Evolutionary conservation across 2,113 vertebrate species (phyloP), one percentile per base, ranked within the genome.

Genomic region (Solea solea): DNA sequence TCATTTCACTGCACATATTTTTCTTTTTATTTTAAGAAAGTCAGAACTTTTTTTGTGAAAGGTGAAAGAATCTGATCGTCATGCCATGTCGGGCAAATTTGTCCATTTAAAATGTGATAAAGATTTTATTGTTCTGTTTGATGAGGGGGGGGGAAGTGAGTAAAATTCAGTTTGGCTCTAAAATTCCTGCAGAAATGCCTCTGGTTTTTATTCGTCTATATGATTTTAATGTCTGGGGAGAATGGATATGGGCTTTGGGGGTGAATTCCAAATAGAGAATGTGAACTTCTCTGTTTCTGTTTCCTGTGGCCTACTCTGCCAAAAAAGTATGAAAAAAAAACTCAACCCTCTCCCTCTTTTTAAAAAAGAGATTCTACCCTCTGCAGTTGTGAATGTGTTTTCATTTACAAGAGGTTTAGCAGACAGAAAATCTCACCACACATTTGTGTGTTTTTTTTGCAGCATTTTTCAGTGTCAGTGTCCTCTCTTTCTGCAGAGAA

Each of bases 171-270:
- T 8, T 46, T 10, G 56, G 46, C 61, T 67, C 40, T 7, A 16
- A 66, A 69, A 80, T 80, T 78, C 75, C 78, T 66, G 5, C 56
- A 73, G 64, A 86, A 85, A 69, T 69, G 65, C 72, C 72, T 82
- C 78, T 82, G 81, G 82, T 66, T 84, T 86, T 79, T 88, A 87
- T 89, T 85, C 82, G 74, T 64, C 65, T 12, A 55, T 70, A 51
- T 78, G 69, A 79, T 74, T 84, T 85, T 86, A 84, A 85, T 80
- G 60, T 69, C 72, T 78, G 54, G 56, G 57, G 81, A 81, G 76
- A 53, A 86, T 86, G 80, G 66, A 74, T 82, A 78, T 49, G 63
- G 76, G 66, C 72, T 84, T 80, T 74, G 59, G 58, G 83, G 65
- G 64, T 86, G 62, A 73, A 74, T 76, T 86, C 65, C 76, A 82